Base-by-base conservation (phyloP, 2,888 invertebrate species). In the Neria commutata region DNA sequence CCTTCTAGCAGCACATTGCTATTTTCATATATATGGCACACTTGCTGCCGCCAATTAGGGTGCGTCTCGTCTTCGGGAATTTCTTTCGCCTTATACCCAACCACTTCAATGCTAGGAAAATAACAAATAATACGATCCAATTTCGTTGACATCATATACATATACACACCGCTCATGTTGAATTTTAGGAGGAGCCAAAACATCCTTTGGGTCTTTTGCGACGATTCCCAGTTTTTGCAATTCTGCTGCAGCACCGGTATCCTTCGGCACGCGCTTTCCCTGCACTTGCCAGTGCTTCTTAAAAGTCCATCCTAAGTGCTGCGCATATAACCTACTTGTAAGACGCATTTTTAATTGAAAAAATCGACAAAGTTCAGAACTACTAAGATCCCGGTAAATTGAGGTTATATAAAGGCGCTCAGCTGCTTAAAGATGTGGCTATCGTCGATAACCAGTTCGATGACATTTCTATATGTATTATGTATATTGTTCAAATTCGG, bases 251-350 rank as follows among this genome's bases (percentile, higher is more conserved):
- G 87, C 82, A 0, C 84, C 84, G 2, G 86, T 86, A 52, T 89
- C 85, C 4, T 79, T 63, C 0, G 88, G 83, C 60, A 82, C 82
- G 64, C 87, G 84, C 74, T 86, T 86, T 0, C 90, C 87, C 80
- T 89, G 88, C 2, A 86, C 68, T 64, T 85, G 79, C 93, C 93
- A 94, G 77, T 91, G 86, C 63, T 84, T 86, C 77, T 88, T 88
- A 66, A 89, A 88, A 83, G 88, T 86, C 83, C 89, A 87, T 46
- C 86, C 90, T 67, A 91, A 85, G 75, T 92, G 90, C 71, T 91
- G 90, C 26, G 86, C 83, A 58, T 80, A 84, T 66, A 91, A 80
- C 61, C 85, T 81, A 61, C 83, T 83, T 14, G 90, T 86, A 40
- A 90, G 68, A 68, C 86, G 88, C 92, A 92, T 92, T 77, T 67